These are phyloP conservation scores for Endotricha flammealis DNA, from an alignment of 2,888 invertebrate genomes.

Conservation along the genomic window DNA sequence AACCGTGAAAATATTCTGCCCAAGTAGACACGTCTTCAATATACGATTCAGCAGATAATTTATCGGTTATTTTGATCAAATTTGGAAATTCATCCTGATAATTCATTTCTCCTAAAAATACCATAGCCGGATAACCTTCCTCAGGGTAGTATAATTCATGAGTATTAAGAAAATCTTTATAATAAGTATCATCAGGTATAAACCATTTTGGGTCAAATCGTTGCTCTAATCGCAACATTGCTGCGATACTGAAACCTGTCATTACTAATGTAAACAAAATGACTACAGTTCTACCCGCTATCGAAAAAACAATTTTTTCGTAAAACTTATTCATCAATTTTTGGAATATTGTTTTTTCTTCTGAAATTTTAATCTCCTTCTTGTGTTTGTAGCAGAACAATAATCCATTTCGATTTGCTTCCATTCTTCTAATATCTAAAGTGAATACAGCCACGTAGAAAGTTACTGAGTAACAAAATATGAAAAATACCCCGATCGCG, in stretches of 20 bases:
- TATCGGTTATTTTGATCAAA: slow-evolving; percentile 73
- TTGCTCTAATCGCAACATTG: slow-evolving; percentile 82
- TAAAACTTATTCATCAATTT: slow-evolving; percentile 79
- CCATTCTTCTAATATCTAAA: slow-evolving; percentile 82
- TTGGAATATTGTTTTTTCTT: slow-evolving; percentile 78
- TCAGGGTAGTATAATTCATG: slow-evolving; percentile 81
- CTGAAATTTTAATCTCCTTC: slow-evolving; percentile 67
- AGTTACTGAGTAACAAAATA: slow-evolving; percentile 87
- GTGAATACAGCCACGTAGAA: slow-evolving; percentile 88
- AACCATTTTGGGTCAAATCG: slow-evolving; percentile 90
- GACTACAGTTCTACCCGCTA: slow-evolving; percentile 81
- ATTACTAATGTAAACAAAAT: slow-evolving; percentile 78
- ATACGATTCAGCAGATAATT: slow-evolving; percentile 71
- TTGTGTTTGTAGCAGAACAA: slow-evolving; percentile 82
- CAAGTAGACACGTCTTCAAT: slow-evolving; percentile 79
- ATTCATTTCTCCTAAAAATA: slow-evolving; percentile 83
- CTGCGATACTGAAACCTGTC: slow-evolving; percentile 80
- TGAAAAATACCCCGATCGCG: slow-evolving; percentile 85
- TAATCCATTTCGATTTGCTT: slow-evolving; percentile 80
- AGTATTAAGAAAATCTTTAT: slow-evolving; percentile 78
- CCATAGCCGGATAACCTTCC: slow-evolving; percentile 79
- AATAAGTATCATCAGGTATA: slow-evolving; percentile 83
- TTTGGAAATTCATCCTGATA: slow-evolving; percentile 80
- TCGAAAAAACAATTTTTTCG: slow-evolving; percentile 81
- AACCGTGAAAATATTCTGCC: slow-evolving; percentile 81